phyloP scores from a whole-genome alignment of 2,888 invertebrate species.

The Conistra vaccinii region DNA sequence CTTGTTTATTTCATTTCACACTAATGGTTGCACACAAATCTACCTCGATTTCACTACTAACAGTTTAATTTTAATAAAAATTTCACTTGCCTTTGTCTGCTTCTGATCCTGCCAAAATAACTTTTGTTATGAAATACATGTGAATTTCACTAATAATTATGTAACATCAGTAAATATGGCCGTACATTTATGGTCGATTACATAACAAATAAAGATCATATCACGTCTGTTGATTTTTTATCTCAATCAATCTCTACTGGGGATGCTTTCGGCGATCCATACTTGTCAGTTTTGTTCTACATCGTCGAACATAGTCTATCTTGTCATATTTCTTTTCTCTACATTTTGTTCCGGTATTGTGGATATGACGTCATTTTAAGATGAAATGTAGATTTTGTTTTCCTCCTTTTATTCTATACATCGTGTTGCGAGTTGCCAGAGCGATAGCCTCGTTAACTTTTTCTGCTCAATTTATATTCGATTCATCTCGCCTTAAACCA shows the following conservation, averaged over 20 bases:
- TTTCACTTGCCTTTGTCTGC: conserved; percentile 50
- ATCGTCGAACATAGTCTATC: conserved; percentile 40
- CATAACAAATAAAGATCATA: conserved; percentile 73
- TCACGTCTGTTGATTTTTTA: conserved; percentile 79
- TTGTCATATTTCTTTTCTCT: conserved; percentile 14
- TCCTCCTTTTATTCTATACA: conserved; percentile 66
- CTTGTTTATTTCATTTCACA: conserved; percentile 86
- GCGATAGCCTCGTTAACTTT: conserved; percentile 61
- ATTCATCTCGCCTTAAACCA: conserved; percentile 26
- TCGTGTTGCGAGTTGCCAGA: conserved; percentile 61
- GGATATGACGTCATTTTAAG: conserved; percentile 36
- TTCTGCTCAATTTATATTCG: conserved; percentile 44
- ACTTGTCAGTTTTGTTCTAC: conserved; percentile 72
- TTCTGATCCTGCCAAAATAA: conserved; percentile 40
- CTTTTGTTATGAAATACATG: conserved; percentile 57
- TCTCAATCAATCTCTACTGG: conserved; percentile 78
- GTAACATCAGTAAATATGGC: conserved; percentile 68
- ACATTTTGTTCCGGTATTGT: conserved; percentile 9
- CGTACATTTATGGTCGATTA: conserved; percentile 58
- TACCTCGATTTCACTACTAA: conserved; percentile 77
- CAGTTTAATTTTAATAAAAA: conserved; percentile 64
- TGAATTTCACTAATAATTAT: conserved; percentile 70
- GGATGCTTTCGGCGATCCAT: conserved; percentile 74
- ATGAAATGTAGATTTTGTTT: conserved; percentile 57
- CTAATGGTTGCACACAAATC: conserved; percentile 78